Conservation (phyloP, 1,140 invertebrate species). For the Brachionus koreanus region DNA sequence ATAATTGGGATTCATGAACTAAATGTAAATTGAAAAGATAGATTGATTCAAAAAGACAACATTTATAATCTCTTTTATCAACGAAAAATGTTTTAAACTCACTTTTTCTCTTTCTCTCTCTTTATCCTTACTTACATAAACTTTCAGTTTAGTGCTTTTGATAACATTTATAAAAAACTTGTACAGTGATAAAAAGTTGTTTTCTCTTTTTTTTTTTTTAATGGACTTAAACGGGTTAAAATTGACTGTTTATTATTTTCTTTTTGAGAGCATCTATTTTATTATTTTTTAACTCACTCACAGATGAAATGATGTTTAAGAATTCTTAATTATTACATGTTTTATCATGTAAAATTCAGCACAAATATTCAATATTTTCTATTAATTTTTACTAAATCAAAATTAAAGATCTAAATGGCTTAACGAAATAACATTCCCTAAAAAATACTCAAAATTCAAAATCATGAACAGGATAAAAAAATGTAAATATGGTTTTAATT, state of each 20-base stretch:
- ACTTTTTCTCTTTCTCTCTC: neutral
- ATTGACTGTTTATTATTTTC: neutral
- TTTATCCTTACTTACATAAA: neutral
- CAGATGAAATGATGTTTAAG: neutral
- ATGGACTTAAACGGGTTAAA: neutral
- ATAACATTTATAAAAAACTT: neutral
- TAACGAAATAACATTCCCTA: neutral
- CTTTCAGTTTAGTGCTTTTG: neutral
- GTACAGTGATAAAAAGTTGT: conserved; percentile 34
- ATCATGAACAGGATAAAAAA: neutral
- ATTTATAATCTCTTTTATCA: neutral
- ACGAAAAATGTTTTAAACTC: neutral
- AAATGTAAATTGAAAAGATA: neutral
- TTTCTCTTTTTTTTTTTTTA: conserved; percentile 10
- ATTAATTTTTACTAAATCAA: neutral
- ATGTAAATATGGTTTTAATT: neutral
- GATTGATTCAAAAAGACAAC: neutral
- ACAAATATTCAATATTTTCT: too few species aligned
- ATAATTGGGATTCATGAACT: conserved; percentile 39
- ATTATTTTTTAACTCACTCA: neutral
- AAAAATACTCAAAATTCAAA: neutral
- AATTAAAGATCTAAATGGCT: neutral
- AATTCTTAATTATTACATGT: neutral
- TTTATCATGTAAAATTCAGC: neutral
- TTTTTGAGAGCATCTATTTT: conserved; percentile 19